Evolutionary conservation across 2,888 invertebrate species (phyloP), one percentile per base, ranked within the genome.

Genomic region (Polyommatus iphigenia): DNA sequence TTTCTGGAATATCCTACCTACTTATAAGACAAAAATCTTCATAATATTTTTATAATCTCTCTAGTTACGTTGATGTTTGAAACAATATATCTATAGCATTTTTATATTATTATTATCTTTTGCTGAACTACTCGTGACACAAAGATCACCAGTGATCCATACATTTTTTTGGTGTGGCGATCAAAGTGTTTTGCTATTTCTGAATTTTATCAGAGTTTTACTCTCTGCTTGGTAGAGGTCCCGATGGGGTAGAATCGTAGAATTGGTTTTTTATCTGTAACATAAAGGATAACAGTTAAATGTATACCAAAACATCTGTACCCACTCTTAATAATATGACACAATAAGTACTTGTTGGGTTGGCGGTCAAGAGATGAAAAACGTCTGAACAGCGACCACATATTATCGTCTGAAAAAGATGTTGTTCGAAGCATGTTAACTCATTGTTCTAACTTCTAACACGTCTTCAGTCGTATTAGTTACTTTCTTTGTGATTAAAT

Each of bases 261-360:
- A 87, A 85, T 78, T 85, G 85, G 13, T 80, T 81, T 8, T 85
- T 81, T 0, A 85, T 83, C 87, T 87, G 84, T 54, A 84, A 82
- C 2, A 62, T 54, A 77, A 72, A 36, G 20, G 2, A 41, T 72
- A 10, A 72, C 50, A 18, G 24, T 15, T 76, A n/a, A 76, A 24
- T 71, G 18, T 15, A 29, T 71, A 4, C 32, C 32, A 18, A 15
- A 32, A 71, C 1, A 29, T 24, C 6, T 71, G 41, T 10, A 41
- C 10, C 36, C 41, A 8, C 41, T 41, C 41, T 41, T 41, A 8
- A 8, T 7, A 2, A 41, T 41, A 41, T 8, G 41, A 2, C 10
- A 41, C 41, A 41, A 41, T 41, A 41, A 13, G 2, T 46, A 46
- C 10, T 10, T 0, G 10, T 3, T 10, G 3, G 10, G 46, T 46